Percentiles rank a stretch among this genome's conserved stretches.
phyloP scores from a whole-genome alignment of 2,888 invertebrate species.

The Ichneumon xanthorius region DNA sequence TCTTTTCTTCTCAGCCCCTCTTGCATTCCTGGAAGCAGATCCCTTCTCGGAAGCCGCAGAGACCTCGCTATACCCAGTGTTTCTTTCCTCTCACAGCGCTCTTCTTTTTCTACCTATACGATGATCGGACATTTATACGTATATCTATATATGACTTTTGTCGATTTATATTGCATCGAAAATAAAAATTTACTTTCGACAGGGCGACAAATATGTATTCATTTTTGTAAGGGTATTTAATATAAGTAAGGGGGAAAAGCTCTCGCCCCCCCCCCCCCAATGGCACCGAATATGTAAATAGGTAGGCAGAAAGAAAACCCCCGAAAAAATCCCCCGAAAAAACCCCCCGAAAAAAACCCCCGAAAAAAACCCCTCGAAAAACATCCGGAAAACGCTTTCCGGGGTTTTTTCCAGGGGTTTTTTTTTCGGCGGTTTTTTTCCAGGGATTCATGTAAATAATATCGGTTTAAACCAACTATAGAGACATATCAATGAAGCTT shows the following conservation, averaged over 20 bases:
- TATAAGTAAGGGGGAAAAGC: neutral
- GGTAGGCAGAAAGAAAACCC: too few species aligned
- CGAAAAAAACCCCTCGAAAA: too few species aligned
- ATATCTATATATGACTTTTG: neutral
- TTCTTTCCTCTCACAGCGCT: conserved; percentile 46
- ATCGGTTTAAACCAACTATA: too few species aligned
- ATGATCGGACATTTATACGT: neutral
- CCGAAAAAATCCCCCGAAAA: too few species aligned
- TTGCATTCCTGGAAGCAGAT: conserved; percentile 66
- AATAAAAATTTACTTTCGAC: neutral
- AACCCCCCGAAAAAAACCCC: too few species aligned
- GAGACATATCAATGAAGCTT: neutral
- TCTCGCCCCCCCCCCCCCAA: neutral
- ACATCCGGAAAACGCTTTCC: too few species aligned
- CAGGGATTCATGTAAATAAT: neutral
- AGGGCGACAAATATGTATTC: neutral
- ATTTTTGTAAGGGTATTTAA: neutral
- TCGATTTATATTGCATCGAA: conserved; percentile 7
- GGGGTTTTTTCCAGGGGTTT: too few species aligned
- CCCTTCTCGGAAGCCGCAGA: conserved; percentile 68
- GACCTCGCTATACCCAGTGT: conserved; percentile 57
- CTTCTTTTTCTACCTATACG: conserved; percentile 24
- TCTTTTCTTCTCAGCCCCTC: conserved; percentile 39
- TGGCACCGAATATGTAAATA: neutral
- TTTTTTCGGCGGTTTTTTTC: too few species aligned